These are phyloP conservation scores for Labrus mixtus DNA, from an alignment of 2,113 vertebrate genomes.

Conservation along the genomic window DNA sequence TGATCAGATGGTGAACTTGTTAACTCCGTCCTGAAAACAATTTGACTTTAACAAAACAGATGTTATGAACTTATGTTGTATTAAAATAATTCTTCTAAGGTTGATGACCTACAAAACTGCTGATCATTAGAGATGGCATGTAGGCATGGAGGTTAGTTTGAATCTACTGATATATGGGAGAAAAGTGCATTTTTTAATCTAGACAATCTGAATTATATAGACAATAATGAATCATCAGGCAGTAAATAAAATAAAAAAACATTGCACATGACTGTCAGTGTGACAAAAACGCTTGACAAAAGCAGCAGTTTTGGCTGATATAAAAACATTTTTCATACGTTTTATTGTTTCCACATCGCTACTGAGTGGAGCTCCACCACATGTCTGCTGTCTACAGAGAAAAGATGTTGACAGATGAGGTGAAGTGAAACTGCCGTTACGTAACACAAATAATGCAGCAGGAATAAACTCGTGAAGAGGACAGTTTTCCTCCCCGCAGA, in stretches of 20 bases:
- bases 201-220: neutral
- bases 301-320: neutral
- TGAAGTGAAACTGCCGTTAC: constrained; percentile 50
- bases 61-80: neutral
- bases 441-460: constrained; percentile 16
- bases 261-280: neutral
- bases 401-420: constrained; percentile 42
- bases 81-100: neutral
- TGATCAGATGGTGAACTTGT: constrained; percentile 38
- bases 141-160: neutral
- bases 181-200: neutral
- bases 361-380: neutral
- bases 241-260: neutral
- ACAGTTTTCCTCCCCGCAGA: constrained; percentile 16
- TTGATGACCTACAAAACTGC: constrained; percentile 2
- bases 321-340: neutral
- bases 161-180: neutral
- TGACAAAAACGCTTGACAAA: neutral
- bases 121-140: neutral
- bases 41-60: constrained; percentile 3
- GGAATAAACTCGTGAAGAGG: constrained; percentile 21
- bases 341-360: constrained; percentile 18
- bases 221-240: no score
- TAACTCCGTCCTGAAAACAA: constrained; percentile 12
- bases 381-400: constrained; percentile 10